phyloP scores from a whole-genome alignment of 1,140 invertebrate species.

The Euwallacea similis region DNA sequence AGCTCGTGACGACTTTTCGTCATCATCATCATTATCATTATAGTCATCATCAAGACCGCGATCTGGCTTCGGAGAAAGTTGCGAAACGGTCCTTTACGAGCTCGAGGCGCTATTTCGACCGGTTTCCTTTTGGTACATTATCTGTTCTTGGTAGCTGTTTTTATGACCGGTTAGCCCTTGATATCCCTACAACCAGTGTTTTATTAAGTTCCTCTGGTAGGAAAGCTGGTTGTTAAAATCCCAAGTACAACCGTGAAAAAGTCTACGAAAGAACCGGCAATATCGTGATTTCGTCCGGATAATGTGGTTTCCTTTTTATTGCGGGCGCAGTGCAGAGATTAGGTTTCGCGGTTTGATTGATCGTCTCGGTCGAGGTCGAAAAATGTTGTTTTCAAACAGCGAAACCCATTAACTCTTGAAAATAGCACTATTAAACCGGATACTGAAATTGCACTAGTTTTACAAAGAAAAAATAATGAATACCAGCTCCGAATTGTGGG shows the following conservation, averaged over 20 bases:
- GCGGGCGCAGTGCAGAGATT: conserved; percentile 9
- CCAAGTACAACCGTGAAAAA: no score
- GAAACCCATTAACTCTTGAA: conserved; percentile 5
- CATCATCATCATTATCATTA: conserved; percentile 2
- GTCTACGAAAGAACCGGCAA: neutral
- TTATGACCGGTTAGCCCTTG: no score
- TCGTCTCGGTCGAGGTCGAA: conserved; percentile 2
- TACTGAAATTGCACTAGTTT: conserved; percentile 4
- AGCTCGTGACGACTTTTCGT: conserved; percentile 3
- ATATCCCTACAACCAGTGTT: no score
- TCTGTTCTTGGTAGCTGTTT: no score
- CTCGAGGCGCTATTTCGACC: neutral
- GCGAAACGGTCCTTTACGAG: neutral
- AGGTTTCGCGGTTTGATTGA: conserved; percentile 17
- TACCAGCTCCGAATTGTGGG: no score
- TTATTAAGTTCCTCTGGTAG: no score
- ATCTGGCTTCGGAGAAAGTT: conserved; percentile 2
- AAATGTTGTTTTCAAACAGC: conserved; percentile 18
- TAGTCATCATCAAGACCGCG: neutral
- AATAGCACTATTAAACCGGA: neutral
- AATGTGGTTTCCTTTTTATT: conserved; percentile 13
- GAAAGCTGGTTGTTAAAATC: no score
- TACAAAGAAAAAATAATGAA: no score
- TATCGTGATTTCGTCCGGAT: neutral
- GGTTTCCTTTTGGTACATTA: no score